phyloP scores from a whole-genome alignment of 2,113 vertebrate species.

The Rhombomys opimus region DNA sequence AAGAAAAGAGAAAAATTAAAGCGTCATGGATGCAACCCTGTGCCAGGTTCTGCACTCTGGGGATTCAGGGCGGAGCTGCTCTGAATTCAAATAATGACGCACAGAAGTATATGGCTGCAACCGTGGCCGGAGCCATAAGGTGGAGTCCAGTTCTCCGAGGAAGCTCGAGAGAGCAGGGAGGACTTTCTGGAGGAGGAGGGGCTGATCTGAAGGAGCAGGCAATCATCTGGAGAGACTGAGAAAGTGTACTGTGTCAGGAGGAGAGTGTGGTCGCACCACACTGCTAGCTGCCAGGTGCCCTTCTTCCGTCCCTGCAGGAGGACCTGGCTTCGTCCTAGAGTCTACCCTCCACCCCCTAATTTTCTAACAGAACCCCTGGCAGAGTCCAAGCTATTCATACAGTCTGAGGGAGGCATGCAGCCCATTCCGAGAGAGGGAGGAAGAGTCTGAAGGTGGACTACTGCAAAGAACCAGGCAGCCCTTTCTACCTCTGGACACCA shows the following conservation, averaged over 20 bases:
- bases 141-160: background rate
- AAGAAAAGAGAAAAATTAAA: background rate
- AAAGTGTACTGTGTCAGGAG: background rate
- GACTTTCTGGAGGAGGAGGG: slow-evolving; percentile 1
- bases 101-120: background rate
- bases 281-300: background rate
- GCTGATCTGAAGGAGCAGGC: background rate
- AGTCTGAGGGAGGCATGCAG: background rate
- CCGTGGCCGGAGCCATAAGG: background rate
- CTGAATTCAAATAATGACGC: background rate
- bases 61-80: background rate
- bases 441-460: background rate
- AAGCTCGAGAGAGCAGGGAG: background rate
- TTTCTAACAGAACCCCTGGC: background rate
- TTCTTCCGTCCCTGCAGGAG: background rate
- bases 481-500: background rate
- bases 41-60: background rate
- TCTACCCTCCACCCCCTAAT: background rate
- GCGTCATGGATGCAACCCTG: no score
- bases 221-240: background rate
- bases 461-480: background rate
- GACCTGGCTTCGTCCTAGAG: background rate
- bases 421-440: background rate
- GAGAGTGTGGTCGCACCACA: background rate
- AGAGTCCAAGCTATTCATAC: background rate